phyloP scores from a whole-genome alignment of 2,888 invertebrate genomes.

The Acheta domesticus region DNA sequence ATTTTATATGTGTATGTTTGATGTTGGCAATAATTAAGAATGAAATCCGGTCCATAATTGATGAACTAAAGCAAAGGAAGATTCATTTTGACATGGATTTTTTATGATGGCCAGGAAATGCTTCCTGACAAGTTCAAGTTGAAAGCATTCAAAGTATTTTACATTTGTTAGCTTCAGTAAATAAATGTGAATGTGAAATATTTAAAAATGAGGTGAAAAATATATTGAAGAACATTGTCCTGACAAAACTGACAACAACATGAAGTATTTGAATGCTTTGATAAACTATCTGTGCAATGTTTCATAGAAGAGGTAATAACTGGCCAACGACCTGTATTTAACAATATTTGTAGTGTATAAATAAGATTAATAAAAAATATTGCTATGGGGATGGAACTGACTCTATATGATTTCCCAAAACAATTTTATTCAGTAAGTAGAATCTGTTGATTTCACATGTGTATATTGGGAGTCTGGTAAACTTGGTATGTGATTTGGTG shows the following conservation, averaged over 20 bases:
- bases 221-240: not conserved
- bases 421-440: too few relatives aligned
- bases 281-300: not conserved
- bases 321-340: conserved; percentile 18
- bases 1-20: conserved; percentile 36
- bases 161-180: conserved; percentile 5
- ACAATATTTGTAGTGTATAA: conserved; percentile 11
- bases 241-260: not conserved
- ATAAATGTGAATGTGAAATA: conserved; percentile 18
- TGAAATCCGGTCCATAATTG: conserved; percentile 38
- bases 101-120: not conserved
- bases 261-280: not conserved
- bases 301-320: not conserved
- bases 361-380: conserved; percentile 4
- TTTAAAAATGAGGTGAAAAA: not conserved
- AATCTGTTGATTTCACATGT: too few relatives aligned
- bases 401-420: too few relatives aligned
- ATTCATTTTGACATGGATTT: not conserved
- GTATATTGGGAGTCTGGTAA: too few relatives aligned
- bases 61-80: conserved; percentile 29
- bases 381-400: not conserved
- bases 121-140: not conserved
- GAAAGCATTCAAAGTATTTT: not conserved
- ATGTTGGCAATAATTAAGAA: conserved; percentile 37
- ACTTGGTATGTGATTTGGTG: too few relatives aligned